These are phyloP conservation scores for Crotalus tigris DNA, from an alignment of 2,113 vertebrate species.

Conservation along the genomic window DNA sequence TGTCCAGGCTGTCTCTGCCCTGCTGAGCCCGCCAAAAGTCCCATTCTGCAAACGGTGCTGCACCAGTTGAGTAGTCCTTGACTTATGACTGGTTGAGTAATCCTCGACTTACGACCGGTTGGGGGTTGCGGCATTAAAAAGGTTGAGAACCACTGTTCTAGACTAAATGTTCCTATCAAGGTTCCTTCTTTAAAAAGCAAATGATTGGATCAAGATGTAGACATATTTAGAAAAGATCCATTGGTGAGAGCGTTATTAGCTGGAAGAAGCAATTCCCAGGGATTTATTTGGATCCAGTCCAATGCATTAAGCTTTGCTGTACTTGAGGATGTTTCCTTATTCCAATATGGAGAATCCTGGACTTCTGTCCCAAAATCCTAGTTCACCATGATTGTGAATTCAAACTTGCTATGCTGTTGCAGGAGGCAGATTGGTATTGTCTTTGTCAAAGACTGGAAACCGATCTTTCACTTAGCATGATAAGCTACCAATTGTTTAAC, in stretches of 20 bases:
- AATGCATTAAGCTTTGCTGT: not conserved
- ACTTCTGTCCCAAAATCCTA: not conserved
- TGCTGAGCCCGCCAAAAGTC: too few relatives aligned
- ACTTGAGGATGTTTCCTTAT: not conserved
- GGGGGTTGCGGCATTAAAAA: too few relatives aligned
- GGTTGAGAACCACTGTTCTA: not conserved
- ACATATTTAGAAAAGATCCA: not conserved
- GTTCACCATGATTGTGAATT: not conserved
- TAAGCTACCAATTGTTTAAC: not conserved
- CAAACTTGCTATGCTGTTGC: not conserved
- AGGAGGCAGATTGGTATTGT: not conserved
- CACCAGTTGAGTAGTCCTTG: too few relatives aligned
- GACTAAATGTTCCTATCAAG: not conserved
- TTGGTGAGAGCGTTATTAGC: not conserved
- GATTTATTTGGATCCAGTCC: not conserved
- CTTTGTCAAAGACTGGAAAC: not conserved
- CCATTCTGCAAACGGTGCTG: too few relatives aligned
- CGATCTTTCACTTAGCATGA: not conserved
- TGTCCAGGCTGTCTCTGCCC: too few relatives aligned
- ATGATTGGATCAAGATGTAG: not conserved
- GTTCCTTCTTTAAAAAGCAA: not conserved
- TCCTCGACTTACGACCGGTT: too few relatives aligned
- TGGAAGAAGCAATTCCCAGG: not conserved
- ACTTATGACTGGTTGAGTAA: too few relatives aligned
- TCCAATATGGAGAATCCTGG: not conserved